A percentile compares a stretch with the other conserved stretches of the same genome.
phyloP scores from a whole-genome alignment of 2,797 vertebrate genomes.

The Parotocinclus haroldoi region DNA sequence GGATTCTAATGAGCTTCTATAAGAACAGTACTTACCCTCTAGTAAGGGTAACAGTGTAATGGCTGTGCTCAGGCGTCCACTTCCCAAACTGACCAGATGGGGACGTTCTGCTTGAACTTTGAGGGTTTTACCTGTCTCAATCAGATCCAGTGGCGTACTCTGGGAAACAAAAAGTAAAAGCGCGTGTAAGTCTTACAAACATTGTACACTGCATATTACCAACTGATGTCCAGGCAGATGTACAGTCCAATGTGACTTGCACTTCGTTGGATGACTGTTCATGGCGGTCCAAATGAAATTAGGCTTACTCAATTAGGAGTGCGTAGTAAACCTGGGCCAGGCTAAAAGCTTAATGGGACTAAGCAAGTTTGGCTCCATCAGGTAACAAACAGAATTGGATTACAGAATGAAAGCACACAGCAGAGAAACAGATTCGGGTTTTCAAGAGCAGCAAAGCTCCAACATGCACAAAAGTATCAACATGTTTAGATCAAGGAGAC shows the following conservation, averaged over 20 bases:
- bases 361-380: slow-evolving; percentile 40
- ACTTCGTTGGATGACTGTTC: slow-evolving; percentile 22
- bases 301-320: slow-evolving; percentile 40
- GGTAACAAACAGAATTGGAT: slow-evolving; percentile 46
- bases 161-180: slow-evolving; percentile 47
- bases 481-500: too few species aligned
- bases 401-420: slow-evolving; percentile 11
- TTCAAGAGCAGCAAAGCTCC: too few species aligned
- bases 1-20: slow-evolving; percentile 4
- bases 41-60: slow-evolving; percentile 89
- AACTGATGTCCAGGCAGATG: slow-evolving; percentile 9
- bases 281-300: slow-evolving; percentile 44
- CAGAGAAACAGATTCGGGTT: too few species aligned
- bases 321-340: slow-evolving; percentile 20
- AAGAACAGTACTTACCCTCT: slow-evolving; percentile 76
- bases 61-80: slow-evolving; percentile 90
- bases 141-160: slow-evolving; percentile 88
- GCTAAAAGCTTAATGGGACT: slow-evolving; percentile 38
- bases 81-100: slow-evolving; percentile 94
- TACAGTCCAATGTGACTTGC: slow-evolving; percentile 17
- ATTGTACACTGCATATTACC: not conserved
- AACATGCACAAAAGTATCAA: too few species aligned
- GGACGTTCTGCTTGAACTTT: slow-evolving; percentile 94
- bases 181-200: not conserved
- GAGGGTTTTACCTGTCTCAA: slow-evolving; percentile 87